Base-by-base conservation (phyloP, 2,888 invertebrate genomes). In the Tinea pellionella region DNA sequence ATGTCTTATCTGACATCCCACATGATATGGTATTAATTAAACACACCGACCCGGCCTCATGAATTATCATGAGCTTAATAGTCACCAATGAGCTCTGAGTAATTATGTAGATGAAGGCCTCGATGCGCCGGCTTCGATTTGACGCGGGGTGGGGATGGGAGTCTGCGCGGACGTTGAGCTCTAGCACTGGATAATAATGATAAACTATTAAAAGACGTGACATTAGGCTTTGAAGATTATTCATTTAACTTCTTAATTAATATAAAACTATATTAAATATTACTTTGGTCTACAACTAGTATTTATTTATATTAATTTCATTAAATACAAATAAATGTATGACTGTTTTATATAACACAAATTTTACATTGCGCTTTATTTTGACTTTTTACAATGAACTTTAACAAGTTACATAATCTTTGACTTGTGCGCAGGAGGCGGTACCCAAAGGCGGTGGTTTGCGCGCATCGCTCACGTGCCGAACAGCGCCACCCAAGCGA, bases 11-110 rank as follows among this genome's bases (percentile, higher is more conserved):
- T 76, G 80, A 75, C 82, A 77, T 71, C 81, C 81, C 80, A 78
- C 82, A 82, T 82, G 81, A 80, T 78, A 80, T 72, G 74, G 80
- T 81, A 78, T 78, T 84, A 85, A 85, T 86, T 85, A 84, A 80
- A 78, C 71, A 71, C 69, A 72, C 74, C 70, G 71, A 68, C 67
- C 8, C 57, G 69, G 69, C 71, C 77, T 76, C 80, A 80, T 78
- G 83, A 80, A 80, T 84, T 84, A 85, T 79, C 78, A 78, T 78
- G 78, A 85, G 82, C 79, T 83, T 85, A 84, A 85, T 82, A 85
- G 86, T 85, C 81, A 82, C 84, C 85, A 86, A 85, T 87, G 85
- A 80, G 85, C 82, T 79, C 75, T 71, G 79, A 82, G 83, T 85
- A 80, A 85, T 87, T 86, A 87, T 86, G 86, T 83, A 86, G 85